Base-by-base conservation (phyloP, 1,140 invertebrate species). In the Diprion similis region DNA sequence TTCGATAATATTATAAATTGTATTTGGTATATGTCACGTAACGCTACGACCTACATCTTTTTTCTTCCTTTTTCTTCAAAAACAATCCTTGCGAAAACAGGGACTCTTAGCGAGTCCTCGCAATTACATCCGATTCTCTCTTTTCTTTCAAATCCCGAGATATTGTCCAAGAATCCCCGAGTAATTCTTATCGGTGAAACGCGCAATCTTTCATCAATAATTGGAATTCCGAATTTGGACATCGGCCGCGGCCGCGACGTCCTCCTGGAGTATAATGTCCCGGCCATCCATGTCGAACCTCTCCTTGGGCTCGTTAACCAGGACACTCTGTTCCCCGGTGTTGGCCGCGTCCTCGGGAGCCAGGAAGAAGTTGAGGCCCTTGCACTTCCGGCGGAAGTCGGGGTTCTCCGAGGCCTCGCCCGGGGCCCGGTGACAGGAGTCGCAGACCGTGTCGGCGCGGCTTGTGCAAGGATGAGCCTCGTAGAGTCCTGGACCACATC, bases 401-500 rank as follows among this genome's bases (percentile, higher is more conserved):
- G 69, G 70, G 70, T 88, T 88, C 3, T 84, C 82, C 0, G 78
- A 78, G 0, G 83, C 79, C 1, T 77, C 77, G 11, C 6, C 51
- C 51, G 51, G 51, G 3, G 6, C 51, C 0, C 86, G 83, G 46
- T 85, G 84, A 68, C 89, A 90, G 10, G 88, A 89, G 67, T 90
- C 89, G 75, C 89, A 90, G 19, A 90, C 80, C 8, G 89, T 90
- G 79, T 90, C 89, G 45, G 80, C 78, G 1, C 76, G 79, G 0
- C 83, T 46, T 1, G 81, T 84, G 76, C 89, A 90, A 6, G 84
- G 77, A 74, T 89, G 88, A 0, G 88, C 89, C 74, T 89, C 86
- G 79, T 89, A 90, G 8, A 90, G 77, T 2, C 89, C 89, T 8
- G 82, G 82, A 0, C 89, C 89, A 71, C 89, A 90, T 19, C 86